These are phyloP conservation scores for Centroberyx gerrardi DNA, from an alignment of 2,797 vertebrate genomes.

Conservation along the genomic window DNA sequence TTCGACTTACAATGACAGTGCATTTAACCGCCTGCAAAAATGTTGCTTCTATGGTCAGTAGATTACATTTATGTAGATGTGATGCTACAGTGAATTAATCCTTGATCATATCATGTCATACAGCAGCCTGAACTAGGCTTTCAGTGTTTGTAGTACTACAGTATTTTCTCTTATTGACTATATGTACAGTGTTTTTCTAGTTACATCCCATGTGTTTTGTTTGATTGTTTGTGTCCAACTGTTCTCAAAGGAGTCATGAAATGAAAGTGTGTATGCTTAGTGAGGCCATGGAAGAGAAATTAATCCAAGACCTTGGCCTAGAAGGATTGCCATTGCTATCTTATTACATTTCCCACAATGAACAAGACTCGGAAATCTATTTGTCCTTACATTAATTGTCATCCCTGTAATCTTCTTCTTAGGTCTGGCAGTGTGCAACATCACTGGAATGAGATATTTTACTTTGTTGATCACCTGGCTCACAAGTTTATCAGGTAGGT, in stretches of 20 bases:
- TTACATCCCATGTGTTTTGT: neutral
- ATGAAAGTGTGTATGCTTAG: neutral
- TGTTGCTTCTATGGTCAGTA: no score
- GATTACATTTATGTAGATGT: no score
- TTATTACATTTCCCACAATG: neutral
- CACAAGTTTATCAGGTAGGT: constrained; percentile 96
- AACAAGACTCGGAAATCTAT: neutral
- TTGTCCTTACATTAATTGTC: neutral
- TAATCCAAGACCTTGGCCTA: neutral
- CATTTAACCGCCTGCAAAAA: no score
- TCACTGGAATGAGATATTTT: constrained; percentile 98
- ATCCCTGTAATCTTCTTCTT: constrained; percentile 33
- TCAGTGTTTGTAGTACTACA: no score
- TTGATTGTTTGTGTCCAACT: neutral
- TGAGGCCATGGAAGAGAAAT: neutral
- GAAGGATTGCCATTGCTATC: neutral
- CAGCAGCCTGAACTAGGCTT: no score
- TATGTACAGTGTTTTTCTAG: neutral
- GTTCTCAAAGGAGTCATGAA: neutral
- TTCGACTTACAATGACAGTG: no score
- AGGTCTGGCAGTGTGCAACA: constrained; percentile 97
- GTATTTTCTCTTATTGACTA: no score
- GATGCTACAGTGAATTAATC: no score
- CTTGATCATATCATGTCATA: no score
- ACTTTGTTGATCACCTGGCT: constrained; percentile 96